Percentiles rank a stretch among this genome's conserved stretches.
Conservation (phyloP, 2,797 vertebrate species). For the Octomys mimax region DNA sequence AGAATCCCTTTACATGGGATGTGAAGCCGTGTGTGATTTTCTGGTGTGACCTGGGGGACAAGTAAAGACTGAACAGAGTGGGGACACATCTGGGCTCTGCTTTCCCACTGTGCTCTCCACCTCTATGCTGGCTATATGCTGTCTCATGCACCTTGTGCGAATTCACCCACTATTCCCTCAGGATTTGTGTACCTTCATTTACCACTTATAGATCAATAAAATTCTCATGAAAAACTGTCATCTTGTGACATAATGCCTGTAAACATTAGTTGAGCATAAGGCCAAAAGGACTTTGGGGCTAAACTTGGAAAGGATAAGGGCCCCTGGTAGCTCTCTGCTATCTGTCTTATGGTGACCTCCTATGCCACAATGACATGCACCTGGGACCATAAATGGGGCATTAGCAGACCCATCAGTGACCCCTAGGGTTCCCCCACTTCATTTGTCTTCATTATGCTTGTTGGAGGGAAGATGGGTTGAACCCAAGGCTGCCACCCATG, state of each 20-base stretch:
- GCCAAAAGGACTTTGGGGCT: not conserved
- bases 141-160: not conserved
- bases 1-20: not conserved
- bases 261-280: not conserved
- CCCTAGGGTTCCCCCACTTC: not conserved
- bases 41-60: not conserved
- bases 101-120: not conserved
- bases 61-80: not conserved
- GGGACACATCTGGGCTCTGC: not conserved
- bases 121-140: not conserved
- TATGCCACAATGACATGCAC: not conserved
- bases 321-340: not conserved
- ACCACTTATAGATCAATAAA: not conserved
- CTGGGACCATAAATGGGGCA: accelerated
- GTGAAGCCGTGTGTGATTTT: not conserved
- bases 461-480: not conserved
- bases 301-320: accelerated
- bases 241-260: not conserved
- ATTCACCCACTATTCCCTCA: not conserved
- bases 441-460: not conserved
- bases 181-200: not conserved
- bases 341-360: not conserved
- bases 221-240: not conserved
- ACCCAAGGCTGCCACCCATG: not conserved
- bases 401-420: not conserved